These are phyloP conservation scores for Pitangus sulphuratus DNA, from an alignment of 2,797 vertebrate genomes.

Conservation along the genomic window DNA sequence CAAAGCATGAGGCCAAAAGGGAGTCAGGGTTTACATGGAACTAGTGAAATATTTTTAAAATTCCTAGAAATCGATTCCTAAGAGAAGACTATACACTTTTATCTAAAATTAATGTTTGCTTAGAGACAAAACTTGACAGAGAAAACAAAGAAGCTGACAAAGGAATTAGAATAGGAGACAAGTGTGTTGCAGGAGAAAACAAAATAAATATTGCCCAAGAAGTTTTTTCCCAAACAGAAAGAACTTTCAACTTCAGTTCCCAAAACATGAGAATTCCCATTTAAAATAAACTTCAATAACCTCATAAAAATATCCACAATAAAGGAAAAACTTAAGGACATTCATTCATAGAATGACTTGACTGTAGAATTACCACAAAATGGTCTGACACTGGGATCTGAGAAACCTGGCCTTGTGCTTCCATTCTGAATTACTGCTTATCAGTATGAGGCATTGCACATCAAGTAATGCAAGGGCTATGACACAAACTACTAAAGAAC, in stretches of 20 bases:
- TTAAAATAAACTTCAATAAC: not conserved
- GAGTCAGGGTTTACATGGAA: not conserved
- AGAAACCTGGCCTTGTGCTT: not conserved
- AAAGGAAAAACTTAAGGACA: not conserved
- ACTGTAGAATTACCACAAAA: not conserved
- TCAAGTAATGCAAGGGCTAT: not conserved
- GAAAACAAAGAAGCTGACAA: not conserved
- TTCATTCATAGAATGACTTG: not conserved
- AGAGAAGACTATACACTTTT: not conserved
- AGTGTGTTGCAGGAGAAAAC: not conserved
- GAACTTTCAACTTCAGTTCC: not conserved
- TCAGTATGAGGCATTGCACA: not conserved
- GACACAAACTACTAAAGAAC: not conserved
- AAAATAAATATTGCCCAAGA: not conserved
- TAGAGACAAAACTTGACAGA: not conserved
- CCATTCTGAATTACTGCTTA: not conserved
- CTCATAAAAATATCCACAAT: not conserved
- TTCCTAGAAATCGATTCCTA: not conserved
- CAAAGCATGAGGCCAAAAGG: not conserved
- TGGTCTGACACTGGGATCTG: not conserved
- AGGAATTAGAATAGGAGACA: not conserved
- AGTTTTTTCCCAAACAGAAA: not conserved
- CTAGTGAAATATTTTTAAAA: not conserved
- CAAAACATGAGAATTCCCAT: not conserved
- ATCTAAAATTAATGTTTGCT: not conserved